These are phyloP conservation scores for Dione juno DNA, from an alignment of 2,888 invertebrate genomes.

Conservation along the genomic window DNA sequence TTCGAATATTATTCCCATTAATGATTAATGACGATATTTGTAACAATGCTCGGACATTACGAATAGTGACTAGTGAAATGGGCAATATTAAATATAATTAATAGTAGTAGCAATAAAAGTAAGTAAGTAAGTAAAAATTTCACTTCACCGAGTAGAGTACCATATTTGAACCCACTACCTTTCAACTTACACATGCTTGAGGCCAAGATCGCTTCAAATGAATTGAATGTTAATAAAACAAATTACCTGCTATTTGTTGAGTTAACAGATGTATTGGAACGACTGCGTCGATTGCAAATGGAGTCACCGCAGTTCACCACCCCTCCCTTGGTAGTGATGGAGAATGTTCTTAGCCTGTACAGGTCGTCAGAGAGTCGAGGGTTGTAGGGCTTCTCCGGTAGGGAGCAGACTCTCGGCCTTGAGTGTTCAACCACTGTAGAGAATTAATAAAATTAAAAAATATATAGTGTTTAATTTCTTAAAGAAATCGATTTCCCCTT, in stretches of 20 bases:
- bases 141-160: too few species aligned
- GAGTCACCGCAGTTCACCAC: conserved; percentile 96
- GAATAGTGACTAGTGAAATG: background rate
- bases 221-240: too few species aligned
- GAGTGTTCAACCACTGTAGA: conserved; percentile 91
- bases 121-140: too few species aligned
- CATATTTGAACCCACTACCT: too few species aligned
- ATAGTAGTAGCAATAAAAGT: background rate
- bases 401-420: conserved; percentile 91
- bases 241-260: conserved; percentile 92
- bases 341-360: conserved; percentile 92
- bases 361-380: conserved; percentile 92
- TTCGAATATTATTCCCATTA: background rate
- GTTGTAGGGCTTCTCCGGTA: conserved; percentile 94
- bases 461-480: too few species aligned
- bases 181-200: too few species aligned
- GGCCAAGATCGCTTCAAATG: too few species aligned
- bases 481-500: too few species aligned
- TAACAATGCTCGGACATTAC: background rate
- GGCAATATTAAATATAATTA: background rate
- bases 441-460: background rate
- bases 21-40: conserved; percentile 3
- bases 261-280: conserved; percentile 94
- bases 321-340: conserved; percentile 93
- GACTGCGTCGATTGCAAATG: conserved; percentile 91